These are phyloP conservation scores for Rhegmatorhina hoffmannsi DNA, from an alignment of 2,113 vertebrate species.

Conservation along the genomic window DNA sequence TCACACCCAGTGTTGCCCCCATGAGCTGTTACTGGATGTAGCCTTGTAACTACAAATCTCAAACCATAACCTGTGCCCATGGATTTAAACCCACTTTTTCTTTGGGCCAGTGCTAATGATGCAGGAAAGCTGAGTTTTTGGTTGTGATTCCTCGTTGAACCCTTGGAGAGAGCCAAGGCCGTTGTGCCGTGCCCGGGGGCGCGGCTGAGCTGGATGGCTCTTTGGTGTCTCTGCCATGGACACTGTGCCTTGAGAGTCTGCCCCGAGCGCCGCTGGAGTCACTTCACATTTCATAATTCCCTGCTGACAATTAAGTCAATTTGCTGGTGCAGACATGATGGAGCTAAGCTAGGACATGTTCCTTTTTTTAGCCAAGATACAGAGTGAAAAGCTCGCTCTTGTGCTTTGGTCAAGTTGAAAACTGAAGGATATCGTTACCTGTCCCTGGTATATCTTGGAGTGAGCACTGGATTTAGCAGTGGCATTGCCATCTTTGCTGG, in stretches of 20 bases:
- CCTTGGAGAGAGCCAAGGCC: neutral
- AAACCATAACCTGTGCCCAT: neutral
- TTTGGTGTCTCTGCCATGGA: slow-evolving; percentile 21
- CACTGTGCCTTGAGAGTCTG: neutral
- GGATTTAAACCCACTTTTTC: neutral
- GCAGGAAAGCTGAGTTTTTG: neutral
- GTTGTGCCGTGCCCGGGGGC: slow-evolving; percentile 13
- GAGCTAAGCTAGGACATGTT: slow-evolving; percentile 56
- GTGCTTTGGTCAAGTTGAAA: neutral
- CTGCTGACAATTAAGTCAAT: slow-evolving; percentile 67
- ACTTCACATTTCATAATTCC: slow-evolving; percentile 55
- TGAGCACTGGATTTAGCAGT: rapidly evolving
- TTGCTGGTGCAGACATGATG: slow-evolving; percentile 53
- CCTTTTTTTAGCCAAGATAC: neutral
- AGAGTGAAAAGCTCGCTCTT: neutral
- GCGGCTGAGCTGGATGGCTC: slow-evolving; percentile 23
- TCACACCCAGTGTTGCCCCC: rapidly evolving
- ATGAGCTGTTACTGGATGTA: neutral
- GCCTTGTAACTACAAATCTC: neutral
- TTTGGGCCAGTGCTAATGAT: neutral
- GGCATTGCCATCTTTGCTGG: neutral
- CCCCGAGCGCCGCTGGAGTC: slow-evolving; percentile 7
- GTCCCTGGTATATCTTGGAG: neutral
- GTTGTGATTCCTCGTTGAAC: neutral
- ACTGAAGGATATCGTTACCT: neutral